A percentile compares a stretch with the other conserved stretches of the same genome.
These are phyloP conservation scores for Dicranocentrus wangi DNA, from an alignment of 2,888 invertebrate species.

Conservation along the genomic window DNA sequence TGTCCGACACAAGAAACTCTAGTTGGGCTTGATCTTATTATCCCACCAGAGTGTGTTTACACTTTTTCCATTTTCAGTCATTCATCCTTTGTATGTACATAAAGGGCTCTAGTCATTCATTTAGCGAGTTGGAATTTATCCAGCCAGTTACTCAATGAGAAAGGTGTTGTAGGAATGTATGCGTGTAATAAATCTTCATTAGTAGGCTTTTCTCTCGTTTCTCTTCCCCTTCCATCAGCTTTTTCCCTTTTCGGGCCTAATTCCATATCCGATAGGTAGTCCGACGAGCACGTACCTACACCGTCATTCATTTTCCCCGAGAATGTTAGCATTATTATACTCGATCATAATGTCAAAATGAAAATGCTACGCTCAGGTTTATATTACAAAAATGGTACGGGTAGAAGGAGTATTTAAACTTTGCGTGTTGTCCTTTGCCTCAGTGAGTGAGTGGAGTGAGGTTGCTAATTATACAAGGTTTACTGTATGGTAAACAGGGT, in stretches of 20 bases:
- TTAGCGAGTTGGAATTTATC: neutral
- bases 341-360: neutral
- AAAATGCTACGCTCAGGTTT: neutral
- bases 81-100: no score
- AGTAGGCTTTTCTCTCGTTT: constrained; percentile 1
- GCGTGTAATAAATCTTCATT: constrained; percentile 58
- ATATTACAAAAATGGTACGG: no score
- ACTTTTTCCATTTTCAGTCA: no score
- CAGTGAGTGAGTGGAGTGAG: neutral
- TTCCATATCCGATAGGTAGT: neutral
- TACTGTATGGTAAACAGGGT: neutral
- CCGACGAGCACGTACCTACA: neutral
- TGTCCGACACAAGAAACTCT: neutral
- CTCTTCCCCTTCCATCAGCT: neutral
- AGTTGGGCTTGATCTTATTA: neutral
- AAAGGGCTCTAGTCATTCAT: constrained; percentile 1
- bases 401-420: neutral
- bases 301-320: neutral
- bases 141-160: constrained; percentile 32
- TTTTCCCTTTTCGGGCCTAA: neutral
- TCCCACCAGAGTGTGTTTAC: constrained; percentile 1
- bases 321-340: neutral
- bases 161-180: constrained; percentile 20
- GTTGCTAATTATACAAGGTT: neutral
- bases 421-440: neutral